Conservation (phyloP, 2,888 invertebrate genomes). For the Ernsta delagoae region DNA sequence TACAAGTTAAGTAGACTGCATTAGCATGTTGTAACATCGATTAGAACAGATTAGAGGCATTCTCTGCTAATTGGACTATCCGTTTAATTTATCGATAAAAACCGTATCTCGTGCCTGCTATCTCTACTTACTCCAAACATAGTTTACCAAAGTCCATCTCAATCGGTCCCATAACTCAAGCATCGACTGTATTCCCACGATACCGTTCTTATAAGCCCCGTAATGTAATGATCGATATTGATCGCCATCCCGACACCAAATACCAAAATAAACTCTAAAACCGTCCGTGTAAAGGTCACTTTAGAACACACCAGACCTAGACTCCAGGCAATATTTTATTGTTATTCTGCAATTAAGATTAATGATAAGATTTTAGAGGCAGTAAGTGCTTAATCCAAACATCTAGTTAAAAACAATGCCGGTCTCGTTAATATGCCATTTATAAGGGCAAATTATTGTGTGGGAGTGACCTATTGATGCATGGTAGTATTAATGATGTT, state of each 20-base stretch:
- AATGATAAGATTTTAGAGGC: constrained; percentile 81
- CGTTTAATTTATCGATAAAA: constrained; percentile 37
- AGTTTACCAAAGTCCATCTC: constrained; percentile 54
- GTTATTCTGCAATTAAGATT: constrained; percentile 84
- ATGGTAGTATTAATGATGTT: constrained; percentile 33
- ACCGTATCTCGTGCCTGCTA: constrained; percentile 29
- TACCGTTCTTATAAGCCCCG: constrained; percentile 77
- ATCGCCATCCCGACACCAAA: constrained; percentile 65
- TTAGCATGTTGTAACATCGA: constrained; percentile 32
- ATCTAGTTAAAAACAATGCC: constrained; percentile 73
- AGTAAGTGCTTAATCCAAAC: constrained; percentile 83
- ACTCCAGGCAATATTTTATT: constrained; percentile 79
- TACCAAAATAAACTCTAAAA: constrained; percentile 61
- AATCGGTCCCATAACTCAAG: constrained; percentile 68
- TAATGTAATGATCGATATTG: constrained; percentile 75
- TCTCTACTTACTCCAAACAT: constrained; percentile 34
- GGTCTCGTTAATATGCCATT: constrained; percentile 44
- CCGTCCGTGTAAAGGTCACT: constrained; percentile 54
- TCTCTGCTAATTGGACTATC: constrained; percentile 37
- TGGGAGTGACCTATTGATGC: constrained; percentile 56
- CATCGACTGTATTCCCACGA: constrained; percentile 78
- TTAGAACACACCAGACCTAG: constrained; percentile 53
- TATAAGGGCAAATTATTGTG: constrained; percentile 58
- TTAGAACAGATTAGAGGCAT: constrained; percentile 31
- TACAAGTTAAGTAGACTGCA: constrained; percentile 23